Evolutionary conservation across 2,113 vertebrate genomes (phyloP), one percentile per base, ranked within the genome.

Genomic region (Cyphomyrus discorhynchus): DNA sequence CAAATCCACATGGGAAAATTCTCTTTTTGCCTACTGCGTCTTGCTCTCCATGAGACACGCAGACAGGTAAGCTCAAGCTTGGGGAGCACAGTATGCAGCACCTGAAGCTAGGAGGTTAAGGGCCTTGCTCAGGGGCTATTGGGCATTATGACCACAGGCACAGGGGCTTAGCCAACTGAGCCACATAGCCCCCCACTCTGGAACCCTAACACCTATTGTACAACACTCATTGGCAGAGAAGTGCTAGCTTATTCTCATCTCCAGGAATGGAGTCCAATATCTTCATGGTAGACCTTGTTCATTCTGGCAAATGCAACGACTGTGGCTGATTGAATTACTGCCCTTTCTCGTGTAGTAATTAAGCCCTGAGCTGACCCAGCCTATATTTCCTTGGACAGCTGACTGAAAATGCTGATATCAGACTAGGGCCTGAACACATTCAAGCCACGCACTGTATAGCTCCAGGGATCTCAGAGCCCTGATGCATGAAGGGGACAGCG

Each of bases 281-380:
- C 35, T 80, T 80, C 35, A 80, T 39, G 35, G 74, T 80, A 42
- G 35, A 80, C 35, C 74, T 80, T 80, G 74, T 13, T 80, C 74
- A 80, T 46, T 21, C 52, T 45, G 27, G 87, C 77, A 70, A 49
- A n/a, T 42, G 45, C 90, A 21, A 9, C 5, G 87, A 45, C 31
- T 49, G 90, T 15, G 49, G 24, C 27, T 52, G 80, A 50, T 42
- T 42, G 31, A 88, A 88, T 88, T 53, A 66, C 56, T 90, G 42
- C 10, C 90, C 77, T 70, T 87, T 70, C 53, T 70, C 9, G 15
- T 66, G 83, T 50, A 56, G 42, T 86, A 70, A 90, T 86, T 90
- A 86, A 86, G 86, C 31, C 53, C 52, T 1, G 84, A 19, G 84
- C 24, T 90, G 50, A 80, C 70, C 66, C 52, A 89, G 77, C 11